Percentiles rank a stretch among this genome's conserved stretches.
These are phyloP conservation scores for Cephus pygmeus DNA, from an alignment of 2,888 invertebrate species.

Conservation along the genomic window DNA sequence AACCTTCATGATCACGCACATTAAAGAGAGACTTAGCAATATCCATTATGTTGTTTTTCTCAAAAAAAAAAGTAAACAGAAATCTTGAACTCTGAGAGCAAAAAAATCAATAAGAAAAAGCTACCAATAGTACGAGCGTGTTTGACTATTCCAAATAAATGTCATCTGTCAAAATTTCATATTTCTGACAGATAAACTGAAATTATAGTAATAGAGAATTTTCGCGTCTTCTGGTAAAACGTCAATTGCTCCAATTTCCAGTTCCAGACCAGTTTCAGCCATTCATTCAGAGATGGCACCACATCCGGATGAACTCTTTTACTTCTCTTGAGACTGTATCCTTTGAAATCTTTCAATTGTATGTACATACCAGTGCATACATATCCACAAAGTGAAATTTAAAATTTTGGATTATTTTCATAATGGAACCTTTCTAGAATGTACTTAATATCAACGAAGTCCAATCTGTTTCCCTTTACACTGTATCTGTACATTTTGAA, in stretches of 20 bases:
- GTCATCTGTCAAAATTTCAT: neutral
- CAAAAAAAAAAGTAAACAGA: neutral
- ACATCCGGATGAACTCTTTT: neutral
- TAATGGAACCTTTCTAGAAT: neutral
- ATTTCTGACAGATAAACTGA: neutral
- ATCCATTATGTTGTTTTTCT: slow-evolving; percentile 74
- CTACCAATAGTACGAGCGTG: neutral
- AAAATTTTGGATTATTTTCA: neutral
- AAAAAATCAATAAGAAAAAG: neutral
- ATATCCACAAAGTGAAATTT: neutral
- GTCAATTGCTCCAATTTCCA: neutral
- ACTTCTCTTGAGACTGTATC: neutral
- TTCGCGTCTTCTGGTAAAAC: neutral
- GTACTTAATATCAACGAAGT: neutral
- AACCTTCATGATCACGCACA: slow-evolving; percentile 87
- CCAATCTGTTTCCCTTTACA: neutral
- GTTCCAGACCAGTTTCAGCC: neutral
- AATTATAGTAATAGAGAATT: neutral
- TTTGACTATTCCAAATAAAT: neutral
- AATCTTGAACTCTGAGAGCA: neutral
- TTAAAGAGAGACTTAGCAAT: slow-evolving; percentile 92
- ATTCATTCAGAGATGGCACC: neutral
- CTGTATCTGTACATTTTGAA: neutral
- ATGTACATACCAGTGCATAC: no score
- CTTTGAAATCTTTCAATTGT: neutral